Evolutionary conservation across 2,113 vertebrate genomes (phyloP), one percentile per base, ranked within the genome.

Genomic region (Polypterus senegalus): DNA sequence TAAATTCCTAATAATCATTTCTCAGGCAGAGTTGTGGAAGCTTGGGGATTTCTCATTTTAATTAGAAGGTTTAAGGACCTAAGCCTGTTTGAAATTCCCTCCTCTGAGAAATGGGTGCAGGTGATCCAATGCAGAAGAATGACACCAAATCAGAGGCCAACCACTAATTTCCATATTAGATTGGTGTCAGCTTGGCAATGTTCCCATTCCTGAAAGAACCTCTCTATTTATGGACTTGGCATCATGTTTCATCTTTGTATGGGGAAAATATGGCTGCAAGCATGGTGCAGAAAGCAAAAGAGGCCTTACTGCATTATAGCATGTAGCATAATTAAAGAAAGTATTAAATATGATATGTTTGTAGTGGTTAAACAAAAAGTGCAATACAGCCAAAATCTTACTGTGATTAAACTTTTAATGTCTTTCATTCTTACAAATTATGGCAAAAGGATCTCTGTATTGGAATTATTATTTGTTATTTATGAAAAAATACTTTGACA

Each of bases 1-100:
- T 97, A 97, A 97, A 97, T 93, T 97, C 92, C 91, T 96, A 97
- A 98, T 97, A 98, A 97, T 97, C 89, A 92, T 96, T 94, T 91
- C 87, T 61, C 73, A 88, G 86, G 81, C 83, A 89, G 91, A 92
- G 88, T 93, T 88, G 90, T 88, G 90, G 82, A 84, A 84, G 83
- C 82, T 80, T 87, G 74, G 89, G 91, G 95, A 93, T 91, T 94
- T 96, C 87, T 93, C 87, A 88, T 94, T 97, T 98, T 97, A 97
- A 97, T 98, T 97, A 97, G 93, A 93, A 90, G 89, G 91, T 91
- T 96, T 96, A 94, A 95, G 92, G 87, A 93, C 88, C 89, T 89
- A 90, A 92, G 88, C 89, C 90, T 87, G 88, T 89, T 86, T 91
- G 88, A 91, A 88, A 89, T 89, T 81, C 83, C 72, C 83, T 89